Evolutionary conservation across 2,797 vertebrate species (phyloP).

Genomic region (Pantherophis vulpinus): DNA sequence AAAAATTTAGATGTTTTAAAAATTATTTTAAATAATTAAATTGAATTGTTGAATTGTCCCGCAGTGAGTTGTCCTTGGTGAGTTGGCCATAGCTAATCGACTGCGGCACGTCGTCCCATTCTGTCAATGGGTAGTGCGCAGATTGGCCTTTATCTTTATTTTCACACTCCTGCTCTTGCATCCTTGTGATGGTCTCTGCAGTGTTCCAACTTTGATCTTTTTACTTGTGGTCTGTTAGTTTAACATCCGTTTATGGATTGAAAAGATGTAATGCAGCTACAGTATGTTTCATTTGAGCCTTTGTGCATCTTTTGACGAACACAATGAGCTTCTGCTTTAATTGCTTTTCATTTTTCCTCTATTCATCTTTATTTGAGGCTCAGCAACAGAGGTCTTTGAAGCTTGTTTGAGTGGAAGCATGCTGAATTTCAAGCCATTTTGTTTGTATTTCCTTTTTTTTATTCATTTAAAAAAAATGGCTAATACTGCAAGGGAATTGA

Average conservation of each 20-base stretch:
- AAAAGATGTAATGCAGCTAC: background rate
- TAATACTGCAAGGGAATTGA: background rate
- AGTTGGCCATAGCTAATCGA: background rate
- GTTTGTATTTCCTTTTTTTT: conserved; percentile 12
- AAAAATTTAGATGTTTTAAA: background rate
- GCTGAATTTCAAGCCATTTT: conserved; percentile 7
- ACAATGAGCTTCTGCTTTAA: conserved; percentile 12
- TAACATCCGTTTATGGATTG: background rate
- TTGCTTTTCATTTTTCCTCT: conserved; percentile 27
- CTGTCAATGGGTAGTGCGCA: background rate
- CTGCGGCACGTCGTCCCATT: background rate
- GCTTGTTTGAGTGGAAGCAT: background rate
- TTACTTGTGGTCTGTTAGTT: background rate
- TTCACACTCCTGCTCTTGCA: conserved; percentile 2
- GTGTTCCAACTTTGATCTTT: background rate
- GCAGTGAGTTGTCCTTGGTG: background rate
- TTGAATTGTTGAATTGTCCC: background rate
- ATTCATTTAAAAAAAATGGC: background rate
- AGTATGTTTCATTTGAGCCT: background rate
- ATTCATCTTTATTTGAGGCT: conserved; percentile 9
- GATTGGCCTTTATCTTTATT: background rate
- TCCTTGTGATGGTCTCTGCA: background rate
- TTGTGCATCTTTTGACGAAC: background rate
- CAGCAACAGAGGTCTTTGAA: conserved; percentile 5
- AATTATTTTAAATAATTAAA: background rate